These are phyloP conservation scores for Cydia splendana DNA, from an alignment of 1,140 invertebrate species.

Conservation along the genomic window DNA sequence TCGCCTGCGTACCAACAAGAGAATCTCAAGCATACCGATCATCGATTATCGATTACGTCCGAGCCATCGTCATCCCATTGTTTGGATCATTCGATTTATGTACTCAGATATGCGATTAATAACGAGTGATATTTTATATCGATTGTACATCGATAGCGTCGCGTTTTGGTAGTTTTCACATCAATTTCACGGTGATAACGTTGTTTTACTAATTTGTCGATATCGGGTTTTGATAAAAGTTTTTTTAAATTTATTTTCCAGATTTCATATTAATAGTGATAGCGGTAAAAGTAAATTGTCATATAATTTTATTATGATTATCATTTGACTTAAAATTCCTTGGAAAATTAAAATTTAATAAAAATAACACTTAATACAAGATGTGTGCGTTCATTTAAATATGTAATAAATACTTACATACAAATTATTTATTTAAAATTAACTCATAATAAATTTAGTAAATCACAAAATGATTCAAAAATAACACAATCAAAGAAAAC, in stretches of 20 bases:
- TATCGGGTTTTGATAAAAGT: slow-evolving; percentile 13
- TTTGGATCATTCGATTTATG: slow-evolving; percentile 29
- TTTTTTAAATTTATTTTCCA: neutral
- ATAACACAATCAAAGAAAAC: no score
- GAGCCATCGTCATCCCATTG: slow-evolving; percentile 32
- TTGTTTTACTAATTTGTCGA: slow-evolving; percentile 20
- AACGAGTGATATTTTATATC: slow-evolving; percentile 27
- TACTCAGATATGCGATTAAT: slow-evolving; percentile 31
- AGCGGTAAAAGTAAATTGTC: neutral
- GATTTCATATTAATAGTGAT: neutral
- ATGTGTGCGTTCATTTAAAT: no score
- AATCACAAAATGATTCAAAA: no score
- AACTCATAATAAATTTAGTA: no score
- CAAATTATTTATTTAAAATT: no score
- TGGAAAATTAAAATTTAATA: no score
- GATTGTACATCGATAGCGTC: slow-evolving; percentile 20
- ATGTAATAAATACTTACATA: no score
- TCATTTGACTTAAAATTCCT: no score
- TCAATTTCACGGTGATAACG: slow-evolving; percentile 30
- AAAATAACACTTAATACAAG: no score
- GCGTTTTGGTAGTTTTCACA: slow-evolving; percentile 28
- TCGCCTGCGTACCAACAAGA: slow-evolving; percentile 31
- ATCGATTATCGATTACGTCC: slow-evolving; percentile 34
- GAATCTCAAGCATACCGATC: slow-evolving; percentile 24
- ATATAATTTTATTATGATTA: neutral